Evolutionary conservation across 2,888 invertebrate genomes (phyloP).

Genomic region (Ormyrus thymus): DNA sequence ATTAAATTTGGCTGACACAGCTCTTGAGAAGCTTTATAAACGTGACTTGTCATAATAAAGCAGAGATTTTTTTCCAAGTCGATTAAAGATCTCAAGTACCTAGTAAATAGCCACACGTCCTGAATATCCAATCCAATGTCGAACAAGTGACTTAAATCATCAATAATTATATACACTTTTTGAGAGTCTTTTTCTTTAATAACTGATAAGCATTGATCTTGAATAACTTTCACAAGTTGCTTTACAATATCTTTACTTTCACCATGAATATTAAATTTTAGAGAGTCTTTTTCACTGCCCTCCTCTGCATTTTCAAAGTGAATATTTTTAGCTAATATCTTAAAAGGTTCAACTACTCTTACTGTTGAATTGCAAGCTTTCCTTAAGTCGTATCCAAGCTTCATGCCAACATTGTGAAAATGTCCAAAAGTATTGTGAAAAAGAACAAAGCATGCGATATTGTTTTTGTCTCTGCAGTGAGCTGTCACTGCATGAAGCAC

Average conservation of each 20-base stretch:
- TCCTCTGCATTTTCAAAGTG: constrained; percentile 71
- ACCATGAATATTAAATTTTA: constrained; percentile 62
- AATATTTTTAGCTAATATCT: constrained; percentile 65
- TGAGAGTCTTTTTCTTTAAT: constrained; percentile 70
- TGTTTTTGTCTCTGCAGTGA: constrained; percentile 79
- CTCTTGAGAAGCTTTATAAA: constrained; percentile 77
- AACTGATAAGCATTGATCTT: constrained; percentile 73
- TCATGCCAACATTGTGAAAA: constrained; percentile 85
- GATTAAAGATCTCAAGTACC: constrained; percentile 65
- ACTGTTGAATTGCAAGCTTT: constrained; percentile 76
- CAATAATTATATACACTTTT: constrained; percentile 80
- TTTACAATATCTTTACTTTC: constrained; percentile 72
- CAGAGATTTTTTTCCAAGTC: constrained; percentile 61
- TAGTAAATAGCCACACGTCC: constrained; percentile 74
- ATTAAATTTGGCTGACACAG: constrained; percentile 74
- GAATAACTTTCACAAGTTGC: constrained; percentile 74
- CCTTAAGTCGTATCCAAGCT: constrained; percentile 83
- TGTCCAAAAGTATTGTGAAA: constrained; percentile 84
- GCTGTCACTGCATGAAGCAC: constrained; percentile 81
- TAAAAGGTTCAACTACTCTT: constrained; percentile 77
- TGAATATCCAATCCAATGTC: constrained; percentile 79
- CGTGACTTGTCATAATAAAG: constrained; percentile 67
- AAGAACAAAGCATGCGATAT: constrained; percentile 80
- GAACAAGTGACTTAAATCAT: constrained; percentile 84
- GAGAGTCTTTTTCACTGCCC: constrained; percentile 67